phyloP scores from a whole-genome alignment of 1,140 invertebrate species.

The Reticulitermes speratus region DNA sequence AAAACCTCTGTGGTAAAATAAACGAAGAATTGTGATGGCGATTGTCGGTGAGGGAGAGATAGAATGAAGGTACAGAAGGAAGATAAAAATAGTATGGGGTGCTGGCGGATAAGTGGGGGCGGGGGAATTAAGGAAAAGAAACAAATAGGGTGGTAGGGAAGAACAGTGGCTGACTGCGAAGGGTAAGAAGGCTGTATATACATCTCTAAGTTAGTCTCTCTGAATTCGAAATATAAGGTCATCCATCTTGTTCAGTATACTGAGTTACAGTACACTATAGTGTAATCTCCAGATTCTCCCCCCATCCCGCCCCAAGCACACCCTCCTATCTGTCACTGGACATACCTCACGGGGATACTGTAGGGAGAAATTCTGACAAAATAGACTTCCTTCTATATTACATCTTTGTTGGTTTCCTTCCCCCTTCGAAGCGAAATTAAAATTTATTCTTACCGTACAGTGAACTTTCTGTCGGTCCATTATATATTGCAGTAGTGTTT shows the following conservation, averaged over 20 bases:
- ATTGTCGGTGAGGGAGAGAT: not conserved
- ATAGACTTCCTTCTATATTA: constrained; percentile 13
- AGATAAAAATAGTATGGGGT: not conserved
- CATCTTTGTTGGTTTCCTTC: not conserved
- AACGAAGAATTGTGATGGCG: constrained; percentile 6
- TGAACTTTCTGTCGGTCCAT: not conserved
- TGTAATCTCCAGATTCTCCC: not conserved
- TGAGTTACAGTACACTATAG: not conserved
- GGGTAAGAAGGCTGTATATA: constrained; percentile 4
- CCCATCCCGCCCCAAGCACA: not conserved
- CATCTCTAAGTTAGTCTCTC: not conserved
- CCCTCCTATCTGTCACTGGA: constrained; percentile 8
- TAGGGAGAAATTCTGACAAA: not conserved
- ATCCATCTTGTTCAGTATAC: constrained; percentile 1
- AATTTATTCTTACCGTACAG: not conserved
- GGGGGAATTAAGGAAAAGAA: constrained; percentile 3
- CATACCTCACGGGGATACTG: not conserved
- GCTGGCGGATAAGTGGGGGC: not conserved
- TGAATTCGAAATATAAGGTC: not conserved
- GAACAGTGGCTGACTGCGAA: not conserved
- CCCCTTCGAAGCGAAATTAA: not conserved
- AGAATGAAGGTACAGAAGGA: not conserved
- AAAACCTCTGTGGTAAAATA: constrained; percentile 12
- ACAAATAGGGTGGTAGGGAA: not conserved
- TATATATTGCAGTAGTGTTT: not conserved